These are phyloP conservation scores for Tyrannus savana DNA, from an alignment of 2,113 vertebrate genomes.

Conservation along the genomic window DNA sequence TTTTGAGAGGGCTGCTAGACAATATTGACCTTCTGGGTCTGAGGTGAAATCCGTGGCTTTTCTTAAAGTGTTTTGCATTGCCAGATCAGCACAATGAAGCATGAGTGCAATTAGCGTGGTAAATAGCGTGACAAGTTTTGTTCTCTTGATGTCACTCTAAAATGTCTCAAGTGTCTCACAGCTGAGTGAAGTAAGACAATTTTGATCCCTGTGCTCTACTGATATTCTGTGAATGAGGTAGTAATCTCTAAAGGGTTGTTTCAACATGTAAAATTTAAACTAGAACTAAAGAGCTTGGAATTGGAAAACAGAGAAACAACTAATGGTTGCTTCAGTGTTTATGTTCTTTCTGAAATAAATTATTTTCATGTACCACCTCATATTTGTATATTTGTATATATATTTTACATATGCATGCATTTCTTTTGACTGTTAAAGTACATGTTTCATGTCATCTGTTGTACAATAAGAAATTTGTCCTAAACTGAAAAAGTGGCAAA, in stretches of 20 bases:
- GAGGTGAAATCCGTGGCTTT: not conserved
- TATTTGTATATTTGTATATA: not conserved
- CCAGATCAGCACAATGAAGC: not conserved
- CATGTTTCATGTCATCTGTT: not conserved
- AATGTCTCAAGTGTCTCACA: not conserved
- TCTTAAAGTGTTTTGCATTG: not conserved
- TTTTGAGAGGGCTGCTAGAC: not conserved
- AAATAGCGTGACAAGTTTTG: not conserved
- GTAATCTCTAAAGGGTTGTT: not conserved
- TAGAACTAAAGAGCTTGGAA: not conserved
- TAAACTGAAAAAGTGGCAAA: not conserved
- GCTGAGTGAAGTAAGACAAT: not conserved
- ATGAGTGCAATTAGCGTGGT: not conserved
- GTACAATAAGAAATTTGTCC: not conserved
- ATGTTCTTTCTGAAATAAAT: not conserved
- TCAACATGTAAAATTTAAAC: not conserved
- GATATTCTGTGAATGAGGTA: not conserved
- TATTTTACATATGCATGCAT: not conserved
- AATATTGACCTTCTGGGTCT: not conserved
- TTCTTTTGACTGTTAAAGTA: not conserved
- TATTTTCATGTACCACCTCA: not conserved
- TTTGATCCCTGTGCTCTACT: not conserved
- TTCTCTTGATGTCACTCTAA: not conserved
- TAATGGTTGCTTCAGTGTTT: not conserved
- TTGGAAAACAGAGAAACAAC: not conserved